Conservation (phyloP, 2,113 vertebrate genomes). For the Siphamia tubifer region DNA sequence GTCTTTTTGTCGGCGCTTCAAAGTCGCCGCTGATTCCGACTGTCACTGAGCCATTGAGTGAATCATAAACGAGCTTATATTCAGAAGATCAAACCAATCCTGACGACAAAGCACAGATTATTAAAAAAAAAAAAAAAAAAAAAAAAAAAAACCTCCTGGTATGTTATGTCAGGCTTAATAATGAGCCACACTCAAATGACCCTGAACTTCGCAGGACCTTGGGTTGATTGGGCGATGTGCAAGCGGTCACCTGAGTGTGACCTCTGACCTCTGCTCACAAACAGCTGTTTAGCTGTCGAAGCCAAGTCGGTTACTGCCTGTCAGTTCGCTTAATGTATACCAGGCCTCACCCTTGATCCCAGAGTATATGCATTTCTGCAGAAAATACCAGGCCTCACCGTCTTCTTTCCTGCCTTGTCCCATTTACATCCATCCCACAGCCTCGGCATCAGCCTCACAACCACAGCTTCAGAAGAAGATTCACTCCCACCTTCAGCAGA, state of each 20-base stretch:
- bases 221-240: neutral
- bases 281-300: slow-evolving; percentile 34
- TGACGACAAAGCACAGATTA: slow-evolving; percentile 18
- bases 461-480: slow-evolving; percentile 21
- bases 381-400: neutral
- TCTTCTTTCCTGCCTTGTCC: slow-evolving; percentile 12
- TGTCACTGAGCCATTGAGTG: neutral
- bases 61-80: slow-evolving; percentile 35
- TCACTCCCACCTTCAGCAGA: slow-evolving; percentile 8
- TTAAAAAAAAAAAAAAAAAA: no score
- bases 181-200: slow-evolving; percentile 8
- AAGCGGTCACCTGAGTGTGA: slow-evolving; percentile 17
- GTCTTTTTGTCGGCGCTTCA: slow-evolving; percentile 33
- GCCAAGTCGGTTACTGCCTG: slow-evolving; percentile 9
- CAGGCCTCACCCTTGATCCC: slow-evolving; percentile 17
- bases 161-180: slow-evolving; percentile 28
- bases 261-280: slow-evolving; percentile 28
- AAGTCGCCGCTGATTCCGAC: slow-evolving; percentile 29
- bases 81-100: slow-evolving; percentile 30
- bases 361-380: neutral
- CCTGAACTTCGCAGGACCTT: slow-evolving; percentile 46
- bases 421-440: slow-evolving; percentile 42
- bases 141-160: no score
- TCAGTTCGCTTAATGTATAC: slow-evolving; percentile 15
- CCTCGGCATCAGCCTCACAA: neutral